Evolutionary conservation across 1,140 invertebrate genomes (phyloP).

Genomic region (Oryctes rhinoceros): DNA sequence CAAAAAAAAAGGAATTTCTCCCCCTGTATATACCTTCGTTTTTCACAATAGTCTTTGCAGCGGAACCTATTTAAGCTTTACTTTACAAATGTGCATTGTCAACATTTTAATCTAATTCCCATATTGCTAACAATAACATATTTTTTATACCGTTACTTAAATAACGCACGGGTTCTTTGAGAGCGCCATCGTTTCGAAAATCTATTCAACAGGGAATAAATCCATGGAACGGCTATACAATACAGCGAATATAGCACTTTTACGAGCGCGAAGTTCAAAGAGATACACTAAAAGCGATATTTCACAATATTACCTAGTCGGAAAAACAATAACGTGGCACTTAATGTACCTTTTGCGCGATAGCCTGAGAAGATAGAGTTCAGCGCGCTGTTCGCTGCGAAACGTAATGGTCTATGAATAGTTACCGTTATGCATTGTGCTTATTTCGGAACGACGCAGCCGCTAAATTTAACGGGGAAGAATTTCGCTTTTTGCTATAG

Average conservation of each 20-base stretch:
- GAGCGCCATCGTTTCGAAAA: no score
- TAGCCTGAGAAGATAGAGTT: neutral
- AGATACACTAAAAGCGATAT: constrained; percentile 10
- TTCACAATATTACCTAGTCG: neutral
- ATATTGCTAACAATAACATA: no score
- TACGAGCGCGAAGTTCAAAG: neutral
- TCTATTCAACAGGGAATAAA: no score
- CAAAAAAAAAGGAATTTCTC: no score
- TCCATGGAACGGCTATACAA: no score
- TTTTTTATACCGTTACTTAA: no score
- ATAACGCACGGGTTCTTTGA: no score
- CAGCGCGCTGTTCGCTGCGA: neutral
- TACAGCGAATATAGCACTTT: neutral
- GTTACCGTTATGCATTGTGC: constrained; percentile 13
- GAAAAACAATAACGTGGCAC: neutral
- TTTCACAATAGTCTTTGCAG: no score
- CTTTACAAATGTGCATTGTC: no score
- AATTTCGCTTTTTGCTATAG: neutral
- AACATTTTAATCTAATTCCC: no score
- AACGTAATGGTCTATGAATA: constrained; percentile 22
- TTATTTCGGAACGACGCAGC: neutral
- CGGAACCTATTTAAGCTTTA: no score
- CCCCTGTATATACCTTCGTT: no score
- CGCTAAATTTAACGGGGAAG: neutral
- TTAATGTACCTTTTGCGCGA: neutral